phyloP scores from a whole-genome alignment of 1,140 invertebrate species.

The Zaprionus ghesquierei region DNA sequence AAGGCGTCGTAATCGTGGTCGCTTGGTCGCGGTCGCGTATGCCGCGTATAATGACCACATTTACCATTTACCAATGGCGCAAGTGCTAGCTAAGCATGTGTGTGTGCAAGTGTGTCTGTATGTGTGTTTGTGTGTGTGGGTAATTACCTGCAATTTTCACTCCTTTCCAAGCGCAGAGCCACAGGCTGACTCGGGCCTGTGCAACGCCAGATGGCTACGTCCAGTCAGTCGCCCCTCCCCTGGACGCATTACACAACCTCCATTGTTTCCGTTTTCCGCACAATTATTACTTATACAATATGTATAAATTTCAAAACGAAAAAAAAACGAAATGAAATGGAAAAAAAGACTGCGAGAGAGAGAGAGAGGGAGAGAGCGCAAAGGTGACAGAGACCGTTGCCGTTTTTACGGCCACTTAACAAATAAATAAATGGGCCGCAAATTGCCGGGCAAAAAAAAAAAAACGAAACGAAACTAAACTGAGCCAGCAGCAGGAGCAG shows the following conservation, averaged over 20 bases:
- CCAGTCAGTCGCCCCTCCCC: constrained; percentile 28
- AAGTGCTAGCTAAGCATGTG: constrained; percentile 11
- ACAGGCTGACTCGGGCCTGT: constrained; percentile 29
- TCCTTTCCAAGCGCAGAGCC: constrained; percentile 65
- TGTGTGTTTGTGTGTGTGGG: constrained; percentile 47
- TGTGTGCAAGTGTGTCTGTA: neutral
- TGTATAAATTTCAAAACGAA: constrained; percentile 62
- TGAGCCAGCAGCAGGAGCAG: constrained; percentile 22
- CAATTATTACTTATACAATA: constrained; percentile 81
- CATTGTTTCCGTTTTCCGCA: constrained; percentile 81
- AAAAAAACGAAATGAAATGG: constrained; percentile 31
- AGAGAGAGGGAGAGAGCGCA: constrained; percentile 27
- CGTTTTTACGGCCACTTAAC: constrained; percentile 79
- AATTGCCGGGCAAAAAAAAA: constrained; percentile 61
- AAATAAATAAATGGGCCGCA: constrained; percentile 78
- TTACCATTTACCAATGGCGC: constrained; percentile 70
- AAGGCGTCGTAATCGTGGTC: constrained; percentile 56
- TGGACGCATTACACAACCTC: constrained; percentile 77
- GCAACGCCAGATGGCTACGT: constrained; percentile 42
- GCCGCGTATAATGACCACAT: constrained; percentile 71
- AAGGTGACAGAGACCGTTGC: constrained; percentile 52
- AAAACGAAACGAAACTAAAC: constrained; percentile 17
- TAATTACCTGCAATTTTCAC: constrained; percentile 80
- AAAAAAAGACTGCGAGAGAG: neutral
- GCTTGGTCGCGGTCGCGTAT: constrained; percentile 51